These are phyloP conservation scores for Rallus limicola DNA, from an alignment of 2,113 vertebrate genomes.

Conservation along the genomic window DNA sequence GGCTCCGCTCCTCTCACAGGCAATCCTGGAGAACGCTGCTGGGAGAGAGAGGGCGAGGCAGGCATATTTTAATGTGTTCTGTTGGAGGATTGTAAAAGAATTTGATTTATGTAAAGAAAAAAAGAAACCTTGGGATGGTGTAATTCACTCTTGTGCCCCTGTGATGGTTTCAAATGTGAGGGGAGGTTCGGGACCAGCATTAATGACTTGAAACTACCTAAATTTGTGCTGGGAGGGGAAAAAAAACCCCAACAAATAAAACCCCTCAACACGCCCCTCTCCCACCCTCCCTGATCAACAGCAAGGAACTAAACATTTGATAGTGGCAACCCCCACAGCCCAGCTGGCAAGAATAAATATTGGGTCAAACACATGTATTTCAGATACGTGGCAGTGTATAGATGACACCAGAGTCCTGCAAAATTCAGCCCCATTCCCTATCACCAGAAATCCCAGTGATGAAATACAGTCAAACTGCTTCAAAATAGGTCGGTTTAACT, in stretches of 20 bases:
- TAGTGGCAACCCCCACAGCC: not conserved
- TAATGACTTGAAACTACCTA: not conserved
- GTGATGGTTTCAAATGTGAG: not conserved
- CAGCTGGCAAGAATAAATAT: not conserved
- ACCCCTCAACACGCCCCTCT: not conserved
- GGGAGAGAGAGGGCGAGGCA: not conserved
- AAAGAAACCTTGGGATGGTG: constrained; percentile 25
- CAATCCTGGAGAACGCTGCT: constrained; percentile 57
- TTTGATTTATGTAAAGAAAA: constrained; percentile 60
- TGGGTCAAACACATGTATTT: not conserved
- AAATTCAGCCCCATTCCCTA: not conserved
- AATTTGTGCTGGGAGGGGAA: not conserved
- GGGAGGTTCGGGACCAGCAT: not conserved
- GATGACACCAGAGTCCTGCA: not conserved
- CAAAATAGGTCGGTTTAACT: not conserved
- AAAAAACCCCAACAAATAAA: not conserved
- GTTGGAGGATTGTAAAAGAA: constrained; percentile 64
- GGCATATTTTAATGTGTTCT: constrained; percentile 37
- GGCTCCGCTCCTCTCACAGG: constrained; percentile 61
- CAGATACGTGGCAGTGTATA: not conserved
- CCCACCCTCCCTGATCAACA: not conserved
- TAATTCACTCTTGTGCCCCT: not conserved
- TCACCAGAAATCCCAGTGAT: not conserved
- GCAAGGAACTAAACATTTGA: not conserved
- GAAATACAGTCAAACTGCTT: not conserved